Evolutionary conservation across 2,888 invertebrate genomes (phyloP).

Genomic region (Drosophila robusta): DNA sequence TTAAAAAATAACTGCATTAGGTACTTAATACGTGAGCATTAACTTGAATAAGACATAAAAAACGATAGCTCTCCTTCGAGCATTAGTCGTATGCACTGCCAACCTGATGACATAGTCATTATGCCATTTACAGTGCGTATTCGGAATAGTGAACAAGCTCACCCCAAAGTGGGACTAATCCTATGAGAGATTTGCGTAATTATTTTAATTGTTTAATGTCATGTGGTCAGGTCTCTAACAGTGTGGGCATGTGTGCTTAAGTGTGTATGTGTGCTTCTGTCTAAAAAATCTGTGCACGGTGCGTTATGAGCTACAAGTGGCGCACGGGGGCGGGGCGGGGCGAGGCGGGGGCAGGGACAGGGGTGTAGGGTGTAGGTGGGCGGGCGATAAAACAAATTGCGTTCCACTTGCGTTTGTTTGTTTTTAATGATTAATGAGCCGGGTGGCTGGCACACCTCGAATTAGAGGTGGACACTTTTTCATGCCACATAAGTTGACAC

Average conservation of each 20-base stretch:
- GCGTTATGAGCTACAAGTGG: conserved; percentile 22
- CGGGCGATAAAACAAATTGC: conserved; percentile 71
- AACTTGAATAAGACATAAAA: background rate
- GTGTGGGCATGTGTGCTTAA: conserved; percentile 26
- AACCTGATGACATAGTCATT: conserved; percentile 2
- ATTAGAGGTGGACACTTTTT: conserved; percentile 3
- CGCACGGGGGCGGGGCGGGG: conserved; percentile 26
- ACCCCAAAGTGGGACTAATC: conserved; percentile 66
- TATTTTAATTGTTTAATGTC: conserved; percentile 82
- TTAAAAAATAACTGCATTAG: background rate
- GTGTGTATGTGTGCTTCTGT: conserved; percentile 16
- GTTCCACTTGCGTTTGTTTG: conserved; percentile 61
- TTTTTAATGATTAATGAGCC: conserved; percentile 74
- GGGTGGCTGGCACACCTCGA: conserved; percentile 41
- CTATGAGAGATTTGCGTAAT: conserved; percentile 77
- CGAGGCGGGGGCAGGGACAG: background rate
- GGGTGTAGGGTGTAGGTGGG: conserved; percentile 12
- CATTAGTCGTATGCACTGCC: background rate
- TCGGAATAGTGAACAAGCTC: conserved; percentile 29
- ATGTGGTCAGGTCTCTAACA: conserved; percentile 65
- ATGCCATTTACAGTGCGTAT: conserved; percentile 15
- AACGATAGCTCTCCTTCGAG: background rate
- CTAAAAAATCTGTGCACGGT: conserved; percentile 56
- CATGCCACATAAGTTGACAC: conserved; percentile 61
- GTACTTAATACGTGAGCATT: background rate